A percentile compares a stretch with the other conserved stretches of the same genome.
Conservation (phyloP, 2,113 vertebrate genomes). For the Perca fluviatilis region DNA sequence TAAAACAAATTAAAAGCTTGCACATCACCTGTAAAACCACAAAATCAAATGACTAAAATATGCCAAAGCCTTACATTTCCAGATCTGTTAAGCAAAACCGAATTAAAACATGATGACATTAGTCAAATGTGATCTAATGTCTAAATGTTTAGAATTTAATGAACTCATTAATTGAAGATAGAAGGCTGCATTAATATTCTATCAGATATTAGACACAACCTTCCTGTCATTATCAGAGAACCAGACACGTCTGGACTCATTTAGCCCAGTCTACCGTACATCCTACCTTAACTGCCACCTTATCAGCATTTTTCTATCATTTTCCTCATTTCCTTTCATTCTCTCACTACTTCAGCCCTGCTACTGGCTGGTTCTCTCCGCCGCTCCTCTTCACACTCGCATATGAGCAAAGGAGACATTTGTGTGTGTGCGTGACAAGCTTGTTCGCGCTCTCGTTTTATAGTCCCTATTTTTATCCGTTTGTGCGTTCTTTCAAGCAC, state of each 20-base stretch:
- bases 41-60: not conserved
- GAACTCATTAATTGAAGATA: conserved; percentile 66
- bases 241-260: conserved; percentile 56
- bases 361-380: conserved; percentile 7
- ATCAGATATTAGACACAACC: conserved; percentile 68
- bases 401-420: conserved; percentile 19
- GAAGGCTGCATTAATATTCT: conserved; percentile 73
- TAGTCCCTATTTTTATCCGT: conserved; percentile 10
- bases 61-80: not conserved
- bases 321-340: conserved; percentile 56
- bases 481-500: not conserved
- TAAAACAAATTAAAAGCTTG: not conserved
- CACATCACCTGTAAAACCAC: not conserved
- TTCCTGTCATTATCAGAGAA: conserved; percentile 51
- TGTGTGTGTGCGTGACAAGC: conserved; percentile 13
- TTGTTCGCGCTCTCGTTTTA: conserved; percentile 22
- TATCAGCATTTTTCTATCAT: conserved; percentile 42
- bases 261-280: conserved; percentile 55
- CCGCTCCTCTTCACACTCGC: conserved; percentile 9
- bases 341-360: not conserved
- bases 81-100: conserved; percentile 3
- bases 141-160: conserved; percentile 70
- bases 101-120: conserved; percentile 45
- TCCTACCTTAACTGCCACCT: conserved; percentile 63
- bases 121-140: conserved; percentile 41